Base-by-base conservation (phyloP, 2,888 invertebrate species). In the Pseudococcus longispinus region DNA sequence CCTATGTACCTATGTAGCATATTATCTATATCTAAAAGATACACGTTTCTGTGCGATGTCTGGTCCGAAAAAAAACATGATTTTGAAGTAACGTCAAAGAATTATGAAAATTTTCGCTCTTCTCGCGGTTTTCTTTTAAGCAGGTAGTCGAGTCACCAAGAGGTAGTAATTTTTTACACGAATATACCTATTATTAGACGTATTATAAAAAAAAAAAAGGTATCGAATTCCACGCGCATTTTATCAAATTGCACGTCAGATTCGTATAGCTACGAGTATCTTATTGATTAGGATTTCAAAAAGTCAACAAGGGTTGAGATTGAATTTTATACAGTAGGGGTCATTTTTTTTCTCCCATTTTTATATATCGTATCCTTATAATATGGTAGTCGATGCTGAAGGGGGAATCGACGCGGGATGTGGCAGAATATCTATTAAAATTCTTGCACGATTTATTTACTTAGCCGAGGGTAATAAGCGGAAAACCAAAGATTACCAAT, bases 271-370 rank as follows among this genome's bases (percentile, higher is more conserved):
- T 37, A 6, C 2, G 9, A 5, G 4, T 80, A 37, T 42, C 42
- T 80, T 80, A 37, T 80, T 80, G 77, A 80, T 80, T 80, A 42
- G 77, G 42, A 42, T 80, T 80, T 80, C 77, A 80, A 80, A 42
- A 80, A 80, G 77, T 80, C 77, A 80, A 42, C 77, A 18, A 74
- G 74, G 74, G 74, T 74, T 32, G 74, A 32, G 18, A 42, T 42
- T 37, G 20, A 18, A 29, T 70, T 70, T 70, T 29, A 37, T 37
- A 29, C 29, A 70, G 18, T 80, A 42, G 77, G 77, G 77, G 77
- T 80, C 29, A 37, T 80, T 80, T 42, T 80, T 80, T 77, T 70
- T 26, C 29, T 42, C 42, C 20, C 29, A 15, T 70, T 70, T 60
- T 60, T 60, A 46, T 46, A 46, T 46, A 60, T 74, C 74, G 74